Base-by-base conservation (phyloP, 1,140 invertebrate genomes). In the Thaumetopoea pityocampa region DNA sequence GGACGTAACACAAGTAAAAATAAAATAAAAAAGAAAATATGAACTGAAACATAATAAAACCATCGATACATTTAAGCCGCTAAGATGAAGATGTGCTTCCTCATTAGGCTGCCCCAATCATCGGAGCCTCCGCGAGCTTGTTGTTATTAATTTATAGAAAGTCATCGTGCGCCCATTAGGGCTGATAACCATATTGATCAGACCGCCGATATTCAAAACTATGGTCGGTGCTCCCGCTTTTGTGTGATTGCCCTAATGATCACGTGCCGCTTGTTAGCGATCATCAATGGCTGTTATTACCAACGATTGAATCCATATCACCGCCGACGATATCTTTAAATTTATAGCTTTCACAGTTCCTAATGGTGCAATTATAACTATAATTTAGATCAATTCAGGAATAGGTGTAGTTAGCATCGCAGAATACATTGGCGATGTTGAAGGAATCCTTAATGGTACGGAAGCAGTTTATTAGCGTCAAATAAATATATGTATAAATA, bases 121-220 rank as follows among this genome's bases (percentile, higher is more conserved):
- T 60, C 55, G 57, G 51, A 32, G 55, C 59, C 57, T 63, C 35
- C 29, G 32, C 35, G 34, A 41, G 51, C 51, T 67, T 67, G 72
- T 77, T 81, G 70, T 79, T 82, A 82, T 78, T 73, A 78, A 79
- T 82, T 79, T 82, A 79, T 81, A 78, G 78, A 82, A 79, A 82
- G 78, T 79, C 78, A 82, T 79, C 66, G 67, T 67, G 53, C 22
- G 52, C 42, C 71, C 74, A 82, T 82, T 82, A 82, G 73, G 47
- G 33, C 58, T 64, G 66, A 79, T 79, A 66, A 63, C 71, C 78
- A 82, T 82, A 79, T 76, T 64, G 78, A 78, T 76, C 71, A 57
- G 51, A 49, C 53, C 50, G 37, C 51, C 58, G 60, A 72, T 80
- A 78, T 61, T 67, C 48, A 37, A 49, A 46, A 49, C 46, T 50